These are phyloP conservation scores for Neelides sp. DNA, from an alignment of 1,140 invertebrate species.

Conservation along the genomic window DNA sequence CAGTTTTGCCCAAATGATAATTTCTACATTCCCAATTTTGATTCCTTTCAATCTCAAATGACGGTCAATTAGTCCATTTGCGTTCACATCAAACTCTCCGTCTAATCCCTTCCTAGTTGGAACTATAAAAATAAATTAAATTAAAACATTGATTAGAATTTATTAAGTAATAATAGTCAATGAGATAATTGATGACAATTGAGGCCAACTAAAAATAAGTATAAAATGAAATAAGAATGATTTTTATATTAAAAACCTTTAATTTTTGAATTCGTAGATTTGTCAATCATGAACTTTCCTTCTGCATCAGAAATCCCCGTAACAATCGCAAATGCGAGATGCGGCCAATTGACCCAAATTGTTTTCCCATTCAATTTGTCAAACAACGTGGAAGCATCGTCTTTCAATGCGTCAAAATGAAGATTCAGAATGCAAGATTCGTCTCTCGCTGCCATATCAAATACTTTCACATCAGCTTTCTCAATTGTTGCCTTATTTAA, in stretches of 20 bases:
- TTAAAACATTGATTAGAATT: background rate
- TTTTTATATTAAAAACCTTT: too few species aligned
- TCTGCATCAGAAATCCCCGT: conserved; percentile 4
- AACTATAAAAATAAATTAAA: background rate
- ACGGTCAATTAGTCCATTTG: conserved; percentile 25
- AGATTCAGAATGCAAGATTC: conserved; percentile 66
- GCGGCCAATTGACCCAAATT: conserved; percentile 76
- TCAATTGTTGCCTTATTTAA: too few species aligned
- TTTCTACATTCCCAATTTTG: conserved; percentile 53
- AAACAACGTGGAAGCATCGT: conserved; percentile 33
- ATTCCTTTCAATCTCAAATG: conserved; percentile 46
- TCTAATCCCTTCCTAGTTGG: too few species aligned
- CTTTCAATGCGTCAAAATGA: conserved; percentile 36
- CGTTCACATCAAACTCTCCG: background rate
- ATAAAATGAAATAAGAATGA: too few species aligned
- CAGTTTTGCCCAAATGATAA: conserved; percentile 58
- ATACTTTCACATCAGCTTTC: conserved; percentile 66
- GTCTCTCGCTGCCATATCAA: conserved; percentile 62
- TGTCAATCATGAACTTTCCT: background rate
- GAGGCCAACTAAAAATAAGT: too few species aligned
- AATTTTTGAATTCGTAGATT: too few species aligned
- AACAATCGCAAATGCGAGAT: conserved; percentile 44
- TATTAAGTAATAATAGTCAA: background rate
- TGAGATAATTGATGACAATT: too few species aligned
- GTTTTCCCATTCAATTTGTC: conserved; percentile 53